Evolutionary conservation across 2,888 invertebrate genomes (phyloP).

Genomic region (Pristionchus mayeri): DNA sequence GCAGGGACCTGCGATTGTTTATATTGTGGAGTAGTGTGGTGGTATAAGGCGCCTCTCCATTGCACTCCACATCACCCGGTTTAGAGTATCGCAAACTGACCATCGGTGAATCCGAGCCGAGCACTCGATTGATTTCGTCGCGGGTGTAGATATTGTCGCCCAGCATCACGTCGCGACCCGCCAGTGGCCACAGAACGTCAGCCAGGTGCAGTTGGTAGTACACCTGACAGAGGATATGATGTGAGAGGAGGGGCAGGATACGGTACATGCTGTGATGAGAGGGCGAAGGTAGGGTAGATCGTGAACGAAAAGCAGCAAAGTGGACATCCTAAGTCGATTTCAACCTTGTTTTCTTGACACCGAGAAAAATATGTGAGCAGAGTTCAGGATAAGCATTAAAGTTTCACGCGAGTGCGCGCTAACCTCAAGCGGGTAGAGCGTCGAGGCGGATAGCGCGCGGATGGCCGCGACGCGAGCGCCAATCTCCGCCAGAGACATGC

Average conservation of each 20-base stretch:
- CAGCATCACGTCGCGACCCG: neutral
- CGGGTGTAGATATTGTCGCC: conserved; percentile 32
- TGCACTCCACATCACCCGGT: neutral
- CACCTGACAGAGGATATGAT: neutral
- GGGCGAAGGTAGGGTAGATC: too few relatives aligned
- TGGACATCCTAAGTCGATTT: too few relatives aligned
- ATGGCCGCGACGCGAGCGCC: conserved; percentile 9
- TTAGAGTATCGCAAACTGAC: neutral
- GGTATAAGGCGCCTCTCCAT: too few relatives aligned
- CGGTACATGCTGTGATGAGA: too few relatives aligned
- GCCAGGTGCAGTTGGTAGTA: conserved; percentile 40
- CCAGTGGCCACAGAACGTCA: conserved; percentile 23
- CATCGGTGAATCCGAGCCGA: neutral
- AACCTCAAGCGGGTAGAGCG: conserved; percentile 37
- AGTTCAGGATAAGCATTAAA: too few relatives aligned
- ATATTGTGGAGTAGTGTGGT: too few relatives aligned
- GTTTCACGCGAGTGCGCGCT: too few relatives aligned
- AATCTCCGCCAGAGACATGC: conserved; percentile 22
- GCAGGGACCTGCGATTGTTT: neutral
- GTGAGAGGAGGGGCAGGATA: neutral
- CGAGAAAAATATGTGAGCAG: too few relatives aligned
- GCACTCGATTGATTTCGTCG: conserved; percentile 37
- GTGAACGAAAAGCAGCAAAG: too few relatives aligned
- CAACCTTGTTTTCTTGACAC: too few relatives aligned
- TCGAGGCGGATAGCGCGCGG: neutral